These are phyloP conservation scores for Pangasianodon hypophthalmus DNA, from an alignment of 2,113 vertebrate genomes.

Conservation along the genomic window DNA sequence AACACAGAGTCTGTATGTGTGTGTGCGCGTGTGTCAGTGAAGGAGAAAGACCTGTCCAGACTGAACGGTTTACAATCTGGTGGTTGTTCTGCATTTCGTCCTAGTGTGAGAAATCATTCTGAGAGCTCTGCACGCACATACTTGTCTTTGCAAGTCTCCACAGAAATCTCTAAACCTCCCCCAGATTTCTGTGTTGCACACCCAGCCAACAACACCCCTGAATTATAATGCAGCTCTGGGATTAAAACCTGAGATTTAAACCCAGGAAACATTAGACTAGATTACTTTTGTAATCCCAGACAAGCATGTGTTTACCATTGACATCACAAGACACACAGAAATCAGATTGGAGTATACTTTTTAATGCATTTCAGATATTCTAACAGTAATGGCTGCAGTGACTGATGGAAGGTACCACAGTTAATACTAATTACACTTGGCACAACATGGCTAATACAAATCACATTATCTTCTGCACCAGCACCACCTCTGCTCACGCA, in stretches of 20 bases:
- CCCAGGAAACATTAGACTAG: background rate
- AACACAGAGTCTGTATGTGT: background rate
- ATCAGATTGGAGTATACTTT: background rate
- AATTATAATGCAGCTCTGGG: slow-evolving; percentile 53
- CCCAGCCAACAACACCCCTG: slow-evolving; percentile 36
- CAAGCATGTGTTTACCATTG: background rate
- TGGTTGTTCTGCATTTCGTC: slow-evolving; percentile 63
- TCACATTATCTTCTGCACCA: slow-evolving; percentile 31
- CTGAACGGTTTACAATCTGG: slow-evolving; percentile 50
- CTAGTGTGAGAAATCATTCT: slow-evolving; percentile 62
- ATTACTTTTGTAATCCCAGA: background rate
- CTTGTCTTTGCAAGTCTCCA: slow-evolving; percentile 44
- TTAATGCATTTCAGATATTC: background rate
- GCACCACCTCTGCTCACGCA: background rate
- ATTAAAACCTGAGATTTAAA: slow-evolving; percentile 42
- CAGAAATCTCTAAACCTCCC: slow-evolving; percentile 56
- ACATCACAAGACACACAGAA: background rate
- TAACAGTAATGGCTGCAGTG: background rate
- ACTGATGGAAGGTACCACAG: slow-evolving; percentile 14
- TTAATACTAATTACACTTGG: slow-evolving; percentile 26
- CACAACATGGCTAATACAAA: slow-evolving; percentile 28
- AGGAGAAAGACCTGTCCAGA: slow-evolving; percentile 46
- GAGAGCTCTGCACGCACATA: slow-evolving; percentile 38
- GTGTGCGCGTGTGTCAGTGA: background rate
- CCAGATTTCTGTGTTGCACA: slow-evolving; percentile 52